phyloP scores from a whole-genome alignment of 2,888 invertebrate species.

The Philonicus albiceps region DNA sequence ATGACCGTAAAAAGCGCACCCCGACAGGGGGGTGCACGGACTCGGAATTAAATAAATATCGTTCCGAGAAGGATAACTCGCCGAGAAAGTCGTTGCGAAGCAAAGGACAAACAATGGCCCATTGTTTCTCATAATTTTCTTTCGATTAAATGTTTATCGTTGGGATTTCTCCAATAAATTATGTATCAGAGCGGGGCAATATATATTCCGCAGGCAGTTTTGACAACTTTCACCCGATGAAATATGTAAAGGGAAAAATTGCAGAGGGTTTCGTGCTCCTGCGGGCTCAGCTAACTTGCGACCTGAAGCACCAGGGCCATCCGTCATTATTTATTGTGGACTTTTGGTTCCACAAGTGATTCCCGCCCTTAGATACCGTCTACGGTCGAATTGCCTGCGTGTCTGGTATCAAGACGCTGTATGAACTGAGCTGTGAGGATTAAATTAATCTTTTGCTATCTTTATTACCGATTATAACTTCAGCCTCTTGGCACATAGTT shows the following conservation, averaged over 20 bases:
- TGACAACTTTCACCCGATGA: constrained; percentile 12
- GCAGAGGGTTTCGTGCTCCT: not conserved
- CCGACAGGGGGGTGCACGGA: not conserved
- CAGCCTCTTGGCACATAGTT: not conserved
- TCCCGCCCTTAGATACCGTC: not conserved
- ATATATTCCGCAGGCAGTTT: constrained; percentile 12
- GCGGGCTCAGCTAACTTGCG: not conserved
- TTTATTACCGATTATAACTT: not conserved
- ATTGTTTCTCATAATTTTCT: constrained; percentile 35
- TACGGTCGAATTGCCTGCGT: not conserved
- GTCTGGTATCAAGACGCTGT: not conserved
- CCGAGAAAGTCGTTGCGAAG: not conserved
- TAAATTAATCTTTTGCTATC: not conserved
- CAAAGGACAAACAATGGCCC: constrained; percentile 1
- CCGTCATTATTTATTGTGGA: not conserved
- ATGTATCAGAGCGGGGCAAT: not conserved
- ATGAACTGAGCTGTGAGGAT: not conserved
- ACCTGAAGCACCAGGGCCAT: not conserved
- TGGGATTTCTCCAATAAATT: constrained; percentile 22
- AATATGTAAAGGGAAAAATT: not conserved
- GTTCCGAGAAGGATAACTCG: not conserved
- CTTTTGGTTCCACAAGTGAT: not conserved
- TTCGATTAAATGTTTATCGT: constrained; percentile 35
- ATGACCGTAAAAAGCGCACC: not conserved
- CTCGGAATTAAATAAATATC: not conserved